Evolutionary conservation across 2,888 invertebrate species (phyloP).

Genomic region (Drosophila nigricruria): DNA sequence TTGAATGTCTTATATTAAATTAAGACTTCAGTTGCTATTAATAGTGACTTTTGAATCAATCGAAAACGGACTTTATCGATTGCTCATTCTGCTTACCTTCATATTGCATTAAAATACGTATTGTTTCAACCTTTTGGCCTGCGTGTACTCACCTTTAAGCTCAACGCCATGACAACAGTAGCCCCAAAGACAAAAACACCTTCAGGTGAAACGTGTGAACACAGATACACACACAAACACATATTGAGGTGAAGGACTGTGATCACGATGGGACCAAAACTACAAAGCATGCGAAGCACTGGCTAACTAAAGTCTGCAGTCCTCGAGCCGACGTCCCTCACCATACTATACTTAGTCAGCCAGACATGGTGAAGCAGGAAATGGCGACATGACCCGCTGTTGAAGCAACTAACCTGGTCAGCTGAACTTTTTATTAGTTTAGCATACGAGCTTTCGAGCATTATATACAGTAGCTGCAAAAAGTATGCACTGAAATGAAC

Average conservation of each 20-base stretch:
- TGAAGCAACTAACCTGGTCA: slow-evolving; percentile 47
- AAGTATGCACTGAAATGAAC: slow-evolving; percentile 21
- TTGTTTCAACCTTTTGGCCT: background rate
- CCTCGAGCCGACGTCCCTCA: slow-evolving; percentile 55
- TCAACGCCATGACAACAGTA: slow-evolving; percentile 35
- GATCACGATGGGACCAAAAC: slow-evolving; percentile 65
- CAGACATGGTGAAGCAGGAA: slow-evolving; percentile 3
- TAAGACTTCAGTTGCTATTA: too few relatives aligned
- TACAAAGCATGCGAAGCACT: slow-evolving; percentile 75
- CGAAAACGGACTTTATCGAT: background rate
- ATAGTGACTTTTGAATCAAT: background rate
- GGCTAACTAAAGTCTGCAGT: slow-evolving; percentile 31
- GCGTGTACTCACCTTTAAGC: slow-evolving; percentile 48
- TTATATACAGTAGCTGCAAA: slow-evolving; percentile 35
- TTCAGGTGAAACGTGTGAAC: slow-evolving; percentile 72
- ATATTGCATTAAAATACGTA: background rate
- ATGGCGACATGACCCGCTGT: slow-evolving; percentile 22
- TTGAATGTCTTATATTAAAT: too few relatives aligned
- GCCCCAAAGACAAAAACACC: slow-evolving; percentile 69
- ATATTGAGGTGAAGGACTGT: background rate
- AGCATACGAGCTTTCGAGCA: slow-evolving; percentile 42
- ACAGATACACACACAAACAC: slow-evolving; percentile 8
- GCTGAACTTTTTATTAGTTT: slow-evolving; percentile 59
- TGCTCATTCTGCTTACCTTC: background rate
- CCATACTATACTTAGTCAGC: background rate